phyloP scores from a whole-genome alignment of 2,113 vertebrate species.

The Antidorcas marsupialis region DNA sequence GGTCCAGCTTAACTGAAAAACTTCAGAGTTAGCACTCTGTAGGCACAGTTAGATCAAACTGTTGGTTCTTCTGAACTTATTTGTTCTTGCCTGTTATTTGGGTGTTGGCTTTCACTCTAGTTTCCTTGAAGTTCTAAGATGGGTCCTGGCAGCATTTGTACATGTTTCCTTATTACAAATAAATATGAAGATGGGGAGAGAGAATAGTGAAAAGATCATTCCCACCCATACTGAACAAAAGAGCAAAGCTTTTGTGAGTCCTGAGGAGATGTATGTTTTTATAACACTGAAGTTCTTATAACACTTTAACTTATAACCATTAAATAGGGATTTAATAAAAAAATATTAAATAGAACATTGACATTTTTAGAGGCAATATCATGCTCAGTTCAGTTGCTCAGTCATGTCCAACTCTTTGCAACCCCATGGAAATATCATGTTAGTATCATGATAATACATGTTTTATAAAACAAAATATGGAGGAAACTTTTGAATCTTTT shows the following conservation, averaged over 20 bases:
- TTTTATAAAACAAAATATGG: not conserved
- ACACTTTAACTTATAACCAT: not conserved
- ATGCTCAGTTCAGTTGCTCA: not conserved
- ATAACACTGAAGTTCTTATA: not conserved
- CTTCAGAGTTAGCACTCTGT: not conserved
- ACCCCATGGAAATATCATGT: not conserved
- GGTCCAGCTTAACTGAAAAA: not conserved
- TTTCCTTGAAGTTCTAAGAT: not conserved
- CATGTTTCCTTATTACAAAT: no score
- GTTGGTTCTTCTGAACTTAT: not conserved
- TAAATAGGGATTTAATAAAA: not conserved
- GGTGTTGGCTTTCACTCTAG: not conserved
- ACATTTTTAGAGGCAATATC: not conserved
- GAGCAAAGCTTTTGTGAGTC: not conserved
- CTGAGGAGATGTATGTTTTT: not conserved
- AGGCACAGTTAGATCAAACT: not conserved
- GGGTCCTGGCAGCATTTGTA: no score
- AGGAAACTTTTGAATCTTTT: not conserved
- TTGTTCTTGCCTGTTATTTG: not conserved
- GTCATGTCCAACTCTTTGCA: not conserved
- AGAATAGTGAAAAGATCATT: not conserved
- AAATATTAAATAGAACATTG: not conserved
- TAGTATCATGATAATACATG: not conserved
- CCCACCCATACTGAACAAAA: not conserved
- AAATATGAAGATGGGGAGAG: not conserved